These are phyloP conservation scores for Meghimatium bilineatum DNA, from an alignment of 2,888 invertebrate genomes.

Conservation along the genomic window DNA sequence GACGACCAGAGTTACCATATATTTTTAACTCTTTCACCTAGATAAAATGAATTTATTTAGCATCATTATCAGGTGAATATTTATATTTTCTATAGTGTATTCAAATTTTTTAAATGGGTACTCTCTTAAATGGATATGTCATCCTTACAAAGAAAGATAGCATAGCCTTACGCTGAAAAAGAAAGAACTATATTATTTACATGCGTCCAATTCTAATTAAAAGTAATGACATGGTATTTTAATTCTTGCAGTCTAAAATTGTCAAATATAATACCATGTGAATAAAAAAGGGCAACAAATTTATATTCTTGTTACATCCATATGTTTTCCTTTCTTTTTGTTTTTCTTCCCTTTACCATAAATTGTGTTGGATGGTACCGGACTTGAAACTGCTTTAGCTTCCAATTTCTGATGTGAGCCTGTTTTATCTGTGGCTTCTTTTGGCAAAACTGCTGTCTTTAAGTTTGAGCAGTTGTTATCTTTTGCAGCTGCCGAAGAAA, in stretches of 20 bases:
- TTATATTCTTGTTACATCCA: conserved; percentile 34
- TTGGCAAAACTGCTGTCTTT: not conserved
- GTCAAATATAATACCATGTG: not conserved
- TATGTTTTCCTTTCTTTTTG: conserved; percentile 35
- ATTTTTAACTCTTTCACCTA: too few species aligned
- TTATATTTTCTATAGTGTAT: too few species aligned
- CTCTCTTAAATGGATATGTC: too few species aligned
- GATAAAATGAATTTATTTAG: too few species aligned
- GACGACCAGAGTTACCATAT: too few species aligned
- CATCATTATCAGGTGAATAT: too few species aligned
- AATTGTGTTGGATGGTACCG: not conserved
- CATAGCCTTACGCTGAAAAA: too few species aligned
- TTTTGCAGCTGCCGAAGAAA: not conserved
- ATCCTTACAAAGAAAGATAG: too few species aligned
- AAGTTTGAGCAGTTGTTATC: not conserved
- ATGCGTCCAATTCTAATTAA: too few species aligned
- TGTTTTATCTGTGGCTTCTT: not conserved
- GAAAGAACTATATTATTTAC: too few species aligned
- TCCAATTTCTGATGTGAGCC: not conserved
- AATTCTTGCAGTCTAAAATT: not conserved
- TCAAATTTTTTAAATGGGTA: too few species aligned
- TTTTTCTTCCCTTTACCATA: conserved; percentile 31
- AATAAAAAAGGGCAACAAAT: not conserved
- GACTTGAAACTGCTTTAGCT: not conserved
- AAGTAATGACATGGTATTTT: too few species aligned